Percentiles rank a stretch among this genome's conserved stretches.
Evolutionary conservation across 1,140 invertebrate genomes (phyloP).

Genomic region (Dreissena rostriformis): DNA sequence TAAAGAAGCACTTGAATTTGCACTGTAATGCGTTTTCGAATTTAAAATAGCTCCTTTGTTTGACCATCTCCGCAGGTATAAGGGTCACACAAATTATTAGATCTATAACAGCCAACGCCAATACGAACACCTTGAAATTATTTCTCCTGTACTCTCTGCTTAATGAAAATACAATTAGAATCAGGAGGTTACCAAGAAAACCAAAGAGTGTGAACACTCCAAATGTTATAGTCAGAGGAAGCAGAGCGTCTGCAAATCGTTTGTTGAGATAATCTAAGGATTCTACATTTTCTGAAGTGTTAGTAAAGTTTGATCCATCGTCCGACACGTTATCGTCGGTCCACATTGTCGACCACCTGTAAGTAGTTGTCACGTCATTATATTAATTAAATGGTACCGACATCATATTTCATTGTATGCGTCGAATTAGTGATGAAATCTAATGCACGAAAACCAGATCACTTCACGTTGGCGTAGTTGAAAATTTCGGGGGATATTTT

Average conservation of each 20-base stretch:
- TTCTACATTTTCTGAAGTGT: background rate
- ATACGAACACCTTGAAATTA: slow-evolving; percentile 54
- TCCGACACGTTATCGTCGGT: too few relatives aligned
- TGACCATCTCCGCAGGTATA: slow-evolving; percentile 49
- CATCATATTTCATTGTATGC: too few relatives aligned
- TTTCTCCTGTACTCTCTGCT: slow-evolving; percentile 26
- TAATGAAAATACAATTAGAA: slow-evolving; percentile 33
- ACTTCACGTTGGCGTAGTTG: too few relatives aligned
- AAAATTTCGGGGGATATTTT: too few relatives aligned
- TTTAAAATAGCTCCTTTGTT: slow-evolving; percentile 36
- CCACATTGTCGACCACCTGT: too few relatives aligned
- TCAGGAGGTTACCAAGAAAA: slow-evolving; percentile 23
- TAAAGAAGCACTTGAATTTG: slow-evolving; percentile 51
- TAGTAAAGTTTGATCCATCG: too few relatives aligned
- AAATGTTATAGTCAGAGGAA: slow-evolving; percentile 32
- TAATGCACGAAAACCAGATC: too few relatives aligned
- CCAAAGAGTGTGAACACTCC: slow-evolving; percentile 35
- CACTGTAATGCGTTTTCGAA: slow-evolving; percentile 27
- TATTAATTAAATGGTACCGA: too few relatives aligned
- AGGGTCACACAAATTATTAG: slow-evolving; percentile 29
- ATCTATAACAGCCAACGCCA: slow-evolving; percentile 37
- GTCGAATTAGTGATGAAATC: too few relatives aligned
- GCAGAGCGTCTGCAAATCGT: slow-evolving; percentile 30
- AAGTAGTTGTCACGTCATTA: too few relatives aligned
- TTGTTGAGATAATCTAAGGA: slow-evolving; percentile 18